These are phyloP conservation scores for Phrynosoma platyrhinos DNA, from an alignment of 2,113 vertebrate species.

Conservation along the genomic window DNA sequence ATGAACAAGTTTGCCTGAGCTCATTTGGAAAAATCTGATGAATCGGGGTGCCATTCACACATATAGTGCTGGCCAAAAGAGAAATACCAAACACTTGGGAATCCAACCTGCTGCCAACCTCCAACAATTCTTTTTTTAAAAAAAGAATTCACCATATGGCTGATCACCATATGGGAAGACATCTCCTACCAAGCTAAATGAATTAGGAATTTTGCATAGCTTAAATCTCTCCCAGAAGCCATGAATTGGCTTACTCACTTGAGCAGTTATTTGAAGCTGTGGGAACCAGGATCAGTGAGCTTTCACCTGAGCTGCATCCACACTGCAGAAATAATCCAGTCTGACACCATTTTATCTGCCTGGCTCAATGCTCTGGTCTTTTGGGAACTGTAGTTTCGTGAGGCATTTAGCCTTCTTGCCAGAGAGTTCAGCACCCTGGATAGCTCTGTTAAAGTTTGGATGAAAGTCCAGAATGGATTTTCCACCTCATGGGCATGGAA, in stretches of 20 bases:
- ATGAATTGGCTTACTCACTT: background rate
- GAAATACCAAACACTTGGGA: constrained; percentile 47
- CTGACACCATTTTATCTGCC: no score
- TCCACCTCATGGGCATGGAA: no score
- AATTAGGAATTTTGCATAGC: no score
- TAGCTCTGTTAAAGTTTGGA: no score
- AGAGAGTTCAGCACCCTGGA: no score
- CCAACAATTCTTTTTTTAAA: background rate
- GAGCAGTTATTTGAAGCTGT: background rate
- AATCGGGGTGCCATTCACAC: constrained; percentile 43
- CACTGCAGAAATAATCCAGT: no score
- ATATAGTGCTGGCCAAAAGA: constrained; percentile 25
- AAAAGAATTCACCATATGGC: background rate
- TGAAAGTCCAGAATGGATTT: no score
- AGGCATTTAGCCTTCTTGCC: no score
- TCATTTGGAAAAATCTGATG: constrained; percentile 41
- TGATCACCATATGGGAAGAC: background rate
- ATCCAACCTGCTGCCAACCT: constrained; percentile 26
- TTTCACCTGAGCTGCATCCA: no score
- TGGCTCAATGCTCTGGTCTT: no score
- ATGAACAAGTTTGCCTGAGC: constrained; percentile 52
- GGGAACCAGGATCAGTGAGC: no score
- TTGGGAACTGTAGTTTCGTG: no score
- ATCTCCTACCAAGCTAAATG: background rate
- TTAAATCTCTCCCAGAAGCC: background rate